These are phyloP conservation scores for Hylaea fasciaria DNA, from an alignment of 2,888 invertebrate genomes.

Conservation along the genomic window DNA sequence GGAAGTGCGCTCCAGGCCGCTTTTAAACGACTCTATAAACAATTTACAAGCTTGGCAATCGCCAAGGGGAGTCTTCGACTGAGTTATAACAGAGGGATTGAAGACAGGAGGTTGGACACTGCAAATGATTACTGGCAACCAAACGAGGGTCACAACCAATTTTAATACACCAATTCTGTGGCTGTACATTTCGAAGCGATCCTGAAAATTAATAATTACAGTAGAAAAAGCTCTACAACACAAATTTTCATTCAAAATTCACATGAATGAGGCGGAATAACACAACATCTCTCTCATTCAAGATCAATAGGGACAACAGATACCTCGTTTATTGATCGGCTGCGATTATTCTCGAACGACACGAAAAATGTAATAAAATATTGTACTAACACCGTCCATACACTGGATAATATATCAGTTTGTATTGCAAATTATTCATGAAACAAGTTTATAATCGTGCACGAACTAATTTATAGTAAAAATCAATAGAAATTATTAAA, in stretches of 20 bases:
- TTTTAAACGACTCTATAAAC: constrained; percentile 90
- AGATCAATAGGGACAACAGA: background rate
- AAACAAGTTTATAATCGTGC: constrained; percentile 20
- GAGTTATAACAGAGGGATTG: constrained; percentile 61
- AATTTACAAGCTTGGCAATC: constrained; percentile 92
- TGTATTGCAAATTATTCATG: constrained; percentile 21
- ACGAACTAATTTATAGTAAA: constrained; percentile 43
- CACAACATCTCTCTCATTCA: constrained; percentile 14
- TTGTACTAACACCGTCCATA: background rate
- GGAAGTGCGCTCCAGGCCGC: constrained; percentile 92
- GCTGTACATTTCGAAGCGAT: constrained; percentile 51
- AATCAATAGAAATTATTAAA: constrained; percentile 45
- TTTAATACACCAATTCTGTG: constrained; percentile 36
- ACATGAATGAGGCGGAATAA: constrained; percentile 16
- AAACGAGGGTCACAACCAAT: constrained; percentile 42
- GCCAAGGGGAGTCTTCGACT: constrained; percentile 84
- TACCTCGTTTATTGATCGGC: constrained; percentile 48
- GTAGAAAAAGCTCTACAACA: constrained; percentile 21
- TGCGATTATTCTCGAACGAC: constrained; percentile 37
- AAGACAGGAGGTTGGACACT: constrained; percentile 58
- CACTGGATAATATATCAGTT: constrained; percentile 22
- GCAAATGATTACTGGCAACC: constrained; percentile 51
- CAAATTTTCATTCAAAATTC: constrained; percentile 47
- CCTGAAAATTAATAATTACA: constrained; percentile 54
- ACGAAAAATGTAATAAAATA: constrained; percentile 17